Percentiles rank a stretch among this genome's conserved stretches.
These are phyloP conservation scores for Trichosurus vulpecula DNA, from an alignment of 2,797 vertebrate species.

Conservation along the genomic window DNA sequence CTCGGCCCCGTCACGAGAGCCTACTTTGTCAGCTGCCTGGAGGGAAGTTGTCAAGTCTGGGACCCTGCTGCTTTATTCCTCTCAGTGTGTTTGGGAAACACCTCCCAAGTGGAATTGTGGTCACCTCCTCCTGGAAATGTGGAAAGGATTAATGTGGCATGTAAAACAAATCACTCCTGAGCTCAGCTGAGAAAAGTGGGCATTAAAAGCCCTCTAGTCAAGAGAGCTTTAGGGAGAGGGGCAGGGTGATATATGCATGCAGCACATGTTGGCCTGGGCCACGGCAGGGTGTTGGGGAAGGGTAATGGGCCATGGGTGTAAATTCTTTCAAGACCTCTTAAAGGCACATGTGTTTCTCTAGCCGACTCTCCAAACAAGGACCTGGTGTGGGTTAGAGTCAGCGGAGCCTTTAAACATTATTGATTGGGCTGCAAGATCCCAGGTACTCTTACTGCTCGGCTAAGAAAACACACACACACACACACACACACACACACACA, in stretches of 20 bases:
- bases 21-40: conserved; percentile 86
- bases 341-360: conserved; percentile 89
- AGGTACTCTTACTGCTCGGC: conserved; percentile 80
- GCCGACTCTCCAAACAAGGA: conserved; percentile 87
- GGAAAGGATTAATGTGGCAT: conserved; percentile 94
- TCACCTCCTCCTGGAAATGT: conserved; percentile 93
- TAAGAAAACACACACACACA: conserved; percentile 21
- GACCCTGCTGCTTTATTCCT: conserved; percentile 91
- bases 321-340: conserved; percentile 92
- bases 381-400: conserved; percentile 88
- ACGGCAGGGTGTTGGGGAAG: conserved; percentile 89
- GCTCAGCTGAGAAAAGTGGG: conserved; percentile 90
- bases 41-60: conserved; percentile 90
- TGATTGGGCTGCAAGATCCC: conserved; percentile 85
- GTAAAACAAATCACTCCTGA: conserved; percentile 92
- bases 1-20: conserved; percentile 81
- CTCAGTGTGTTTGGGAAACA: conserved; percentile 89
- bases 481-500: not conserved
- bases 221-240: conserved; percentile 89
- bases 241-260: conserved; percentile 87
- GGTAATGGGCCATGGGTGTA: conserved; percentile 91
- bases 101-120: conserved; percentile 91
- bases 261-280: conserved; percentile 89
- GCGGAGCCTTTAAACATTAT: conserved; percentile 87
- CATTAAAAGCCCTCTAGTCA: conserved; percentile 90